phyloP scores from a whole-genome alignment of 2,888 invertebrate genomes.

The Isoperla grammatica region DNA sequence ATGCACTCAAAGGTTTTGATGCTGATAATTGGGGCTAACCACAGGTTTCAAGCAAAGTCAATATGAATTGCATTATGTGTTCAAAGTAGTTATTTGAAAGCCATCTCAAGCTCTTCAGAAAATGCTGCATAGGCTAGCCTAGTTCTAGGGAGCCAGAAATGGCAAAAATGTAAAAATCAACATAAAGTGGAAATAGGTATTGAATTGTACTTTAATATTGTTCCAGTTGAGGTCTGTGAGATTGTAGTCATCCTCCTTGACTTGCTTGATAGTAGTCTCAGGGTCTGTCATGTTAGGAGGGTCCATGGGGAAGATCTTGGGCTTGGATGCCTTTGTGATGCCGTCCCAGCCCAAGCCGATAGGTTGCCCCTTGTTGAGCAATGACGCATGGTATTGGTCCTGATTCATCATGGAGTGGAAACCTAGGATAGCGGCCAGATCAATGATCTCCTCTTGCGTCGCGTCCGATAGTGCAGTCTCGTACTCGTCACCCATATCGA shows the following conservation, averaged over 20 bases:
- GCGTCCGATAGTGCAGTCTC: slow-evolving; percentile 84
- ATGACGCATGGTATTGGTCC: slow-evolving; percentile 97
- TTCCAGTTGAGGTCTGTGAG: slow-evolving; percentile 95
- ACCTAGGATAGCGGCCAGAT: slow-evolving; percentile 96
- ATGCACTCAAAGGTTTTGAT: no score
- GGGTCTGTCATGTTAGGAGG: slow-evolving; percentile 96
- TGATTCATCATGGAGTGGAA: slow-evolving; percentile 99
- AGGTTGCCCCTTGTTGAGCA: slow-evolving; percentile 86
- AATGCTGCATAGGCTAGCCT: no score
- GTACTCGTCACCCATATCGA: slow-evolving; percentile 91
- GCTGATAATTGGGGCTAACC: no score
- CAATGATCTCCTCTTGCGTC: slow-evolving; percentile 95
- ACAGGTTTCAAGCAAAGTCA: no score
- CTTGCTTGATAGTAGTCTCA: slow-evolving; percentile 83
- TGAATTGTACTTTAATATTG: slow-evolving; percentile 84
- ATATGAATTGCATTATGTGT: no score
- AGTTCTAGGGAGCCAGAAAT: no score
- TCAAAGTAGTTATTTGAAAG: no score
- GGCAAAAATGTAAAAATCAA: no score
- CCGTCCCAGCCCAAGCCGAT: slow-evolving; percentile 90
- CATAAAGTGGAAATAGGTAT: no score
- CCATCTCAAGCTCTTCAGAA: no score
- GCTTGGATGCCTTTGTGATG: slow-evolving; percentile 89
- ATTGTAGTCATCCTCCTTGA: slow-evolving; percentile 82
- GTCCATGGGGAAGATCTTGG: slow-evolving; percentile 87